Evolutionary conservation across 2,113 vertebrate species (phyloP).

Genomic region (Grallaria varia): DNA sequence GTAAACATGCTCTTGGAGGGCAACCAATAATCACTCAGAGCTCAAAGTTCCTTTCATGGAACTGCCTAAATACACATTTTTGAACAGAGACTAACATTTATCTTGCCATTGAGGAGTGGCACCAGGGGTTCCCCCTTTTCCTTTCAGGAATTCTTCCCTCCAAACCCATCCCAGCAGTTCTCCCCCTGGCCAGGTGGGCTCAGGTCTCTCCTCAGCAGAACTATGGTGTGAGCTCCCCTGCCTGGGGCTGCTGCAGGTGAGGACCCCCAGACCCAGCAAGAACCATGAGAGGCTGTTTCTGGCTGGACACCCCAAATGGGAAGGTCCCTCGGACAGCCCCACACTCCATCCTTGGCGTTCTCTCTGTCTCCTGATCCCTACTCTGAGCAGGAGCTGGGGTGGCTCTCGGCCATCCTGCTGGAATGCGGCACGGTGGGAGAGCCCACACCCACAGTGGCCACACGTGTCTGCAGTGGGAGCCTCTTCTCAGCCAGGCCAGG

Average conservation of each 20-base stretch:
- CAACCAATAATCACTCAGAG: neutral
- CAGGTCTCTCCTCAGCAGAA: rapidly evolving
- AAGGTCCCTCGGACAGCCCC: neutral
- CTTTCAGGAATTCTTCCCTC: neutral
- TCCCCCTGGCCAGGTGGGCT: neutral
- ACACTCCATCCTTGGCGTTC: neutral
- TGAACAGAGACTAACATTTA: neutral
- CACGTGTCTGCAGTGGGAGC: neutral
- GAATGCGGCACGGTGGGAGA: neutral
- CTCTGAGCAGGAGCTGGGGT: rapidly evolving
- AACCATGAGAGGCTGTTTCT: neutral
- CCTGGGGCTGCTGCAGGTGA: neutral
- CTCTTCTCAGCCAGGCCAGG: neutral
- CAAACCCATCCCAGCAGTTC: too few species aligned
- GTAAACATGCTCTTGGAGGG: neutral
- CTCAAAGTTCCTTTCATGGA: neutral
- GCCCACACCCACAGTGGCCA: neutral
- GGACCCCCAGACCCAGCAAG: neutral
- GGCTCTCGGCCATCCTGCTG: neutral
- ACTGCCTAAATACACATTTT: rapidly evolving
- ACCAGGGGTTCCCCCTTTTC: neutral
- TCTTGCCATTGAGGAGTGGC: neutral
- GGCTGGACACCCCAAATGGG: neutral
- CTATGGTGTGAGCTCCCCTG: neutral
- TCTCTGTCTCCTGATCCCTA: neutral